Conservation (phyloP, 2,113 vertebrate genomes). For the Microcebus ravelobensis region DNA sequence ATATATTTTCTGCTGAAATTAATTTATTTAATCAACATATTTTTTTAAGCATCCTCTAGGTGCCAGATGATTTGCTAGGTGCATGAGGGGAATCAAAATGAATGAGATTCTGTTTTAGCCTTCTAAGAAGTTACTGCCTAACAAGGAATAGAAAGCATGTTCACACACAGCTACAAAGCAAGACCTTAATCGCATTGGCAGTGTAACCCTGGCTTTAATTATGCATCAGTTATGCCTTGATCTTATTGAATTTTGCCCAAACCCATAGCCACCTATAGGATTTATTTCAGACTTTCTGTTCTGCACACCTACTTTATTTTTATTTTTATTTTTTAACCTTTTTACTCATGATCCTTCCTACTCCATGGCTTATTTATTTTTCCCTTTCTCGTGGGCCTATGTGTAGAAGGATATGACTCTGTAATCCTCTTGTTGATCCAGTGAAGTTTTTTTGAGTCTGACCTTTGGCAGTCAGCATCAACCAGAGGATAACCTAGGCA, state of each 20-base stretch:
- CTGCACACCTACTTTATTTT: neutral
- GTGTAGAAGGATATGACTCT: constrained; percentile 10
- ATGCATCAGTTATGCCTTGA: neutral
- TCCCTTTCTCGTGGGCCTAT: neutral
- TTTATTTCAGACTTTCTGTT: constrained; percentile 32
- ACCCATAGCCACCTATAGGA: neutral
- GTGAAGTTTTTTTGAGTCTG: neutral
- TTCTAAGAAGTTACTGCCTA: neutral
- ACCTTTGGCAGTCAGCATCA: constrained; percentile 30
- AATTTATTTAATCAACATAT: neutral
- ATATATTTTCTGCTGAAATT: neutral
- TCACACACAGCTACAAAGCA: neutral
- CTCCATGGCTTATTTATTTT: neutral
- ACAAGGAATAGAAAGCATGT: neutral
- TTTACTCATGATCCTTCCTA: neutral
- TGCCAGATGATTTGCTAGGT: neutral
- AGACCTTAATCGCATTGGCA: neutral
- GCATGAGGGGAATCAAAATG: neutral
- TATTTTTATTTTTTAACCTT: constrained; percentile 8
- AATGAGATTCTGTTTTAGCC: constrained; percentile 17
- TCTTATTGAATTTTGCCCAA: constrained; percentile 3
- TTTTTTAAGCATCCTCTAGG: neutral
- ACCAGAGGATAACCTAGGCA: neutral
- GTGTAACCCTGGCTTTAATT: neutral
- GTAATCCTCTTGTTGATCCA: neutral